These are phyloP conservation scores for Mayetiola destructor DNA, from an alignment of 2,888 invertebrate species.

Conservation along the genomic window DNA sequence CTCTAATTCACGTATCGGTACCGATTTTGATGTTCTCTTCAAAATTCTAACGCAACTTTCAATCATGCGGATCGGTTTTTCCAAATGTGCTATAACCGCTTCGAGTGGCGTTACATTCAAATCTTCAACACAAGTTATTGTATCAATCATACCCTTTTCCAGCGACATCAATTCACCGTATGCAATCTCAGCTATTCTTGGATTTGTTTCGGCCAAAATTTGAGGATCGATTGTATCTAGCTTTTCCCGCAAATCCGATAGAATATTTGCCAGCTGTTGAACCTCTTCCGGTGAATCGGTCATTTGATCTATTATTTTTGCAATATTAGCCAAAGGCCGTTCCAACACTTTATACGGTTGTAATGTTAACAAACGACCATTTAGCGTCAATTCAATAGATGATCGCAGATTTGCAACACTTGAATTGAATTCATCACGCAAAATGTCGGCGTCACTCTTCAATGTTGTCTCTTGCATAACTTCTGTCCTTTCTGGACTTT, in stretches of 20 bases:
- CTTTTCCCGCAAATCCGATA: not conserved
- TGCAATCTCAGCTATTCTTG: not conserved
- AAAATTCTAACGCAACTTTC: not conserved
- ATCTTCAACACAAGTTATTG: not conserved
- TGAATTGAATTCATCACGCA: not conserved
- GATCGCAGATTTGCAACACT: not conserved
- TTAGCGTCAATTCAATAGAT: not conserved
- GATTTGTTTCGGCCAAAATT: not conserved
- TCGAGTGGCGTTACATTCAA: not conserved
- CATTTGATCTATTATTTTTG: not conserved
- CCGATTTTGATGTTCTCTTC: not conserved
- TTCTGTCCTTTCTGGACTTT: not conserved
- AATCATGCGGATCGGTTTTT: constrained; percentile 6
- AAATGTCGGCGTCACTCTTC: not conserved
- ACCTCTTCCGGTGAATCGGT: not conserved
- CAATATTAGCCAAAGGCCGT: not conserved
- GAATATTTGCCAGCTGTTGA: not conserved
- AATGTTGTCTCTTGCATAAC: not conserved
- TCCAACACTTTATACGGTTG: not conserved
- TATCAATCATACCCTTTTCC: not conserved
- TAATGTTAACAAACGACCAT: not conserved
- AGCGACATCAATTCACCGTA: not conserved
- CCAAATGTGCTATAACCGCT: not conserved
- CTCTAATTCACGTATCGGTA: not conserved
- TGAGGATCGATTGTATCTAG: not conserved